Evolutionary conservation across 2,113 vertebrate species (phyloP), one percentile per base, ranked within the genome.

Genomic region (Phainopepla nitens): DNA sequence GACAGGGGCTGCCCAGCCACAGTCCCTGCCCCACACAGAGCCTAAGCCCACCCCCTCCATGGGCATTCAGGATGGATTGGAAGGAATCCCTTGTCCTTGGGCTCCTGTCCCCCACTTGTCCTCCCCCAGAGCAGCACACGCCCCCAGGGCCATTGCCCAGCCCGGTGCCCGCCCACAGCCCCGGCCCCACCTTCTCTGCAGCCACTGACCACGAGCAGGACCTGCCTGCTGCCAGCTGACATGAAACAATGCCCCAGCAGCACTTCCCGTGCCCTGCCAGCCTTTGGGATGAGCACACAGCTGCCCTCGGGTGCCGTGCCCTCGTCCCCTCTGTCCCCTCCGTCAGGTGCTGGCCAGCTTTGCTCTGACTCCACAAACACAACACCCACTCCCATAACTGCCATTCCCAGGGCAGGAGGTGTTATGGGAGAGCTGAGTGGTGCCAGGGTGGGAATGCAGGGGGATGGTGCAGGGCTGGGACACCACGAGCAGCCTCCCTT

Each of bases 201-300:
- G 77, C 47, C 33, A 22, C 73, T 42, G 87, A 73, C 47, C 73
- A 39, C 0, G 1, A 83, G 58, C 4, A 1, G 60, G 36, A 33
- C 77, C 58, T 27, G 60, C 73, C 88, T 35, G 78, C 16, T 49
- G 69, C 50, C 90, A 31, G 54, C 83, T 61, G 65, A 27, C 5
- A 1, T 0, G 41, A 7, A 70, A 23, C 69, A 31, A 31, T 0
- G 1, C 5, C 56, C 80, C 87, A 76, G 77, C 58, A 35, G 78
- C 7, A 0, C 58, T 10, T 10, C 82, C 44, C 1, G 0, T 12
- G 33, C 27, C 70, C 69, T 0, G 2, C 0, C 24, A 66, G 19
- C 70, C 61, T 54, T 27, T 1, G 12, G 47, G 58, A 28, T 16
- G 57, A 68, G 60, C 79, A 18, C 65, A 22, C 0, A 3, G 56